A percentile compares a stretch with the other conserved stretches of the same genome.
phyloP scores from a whole-genome alignment of 1,140 invertebrate species.

The Rhagoletis pomonella region DNA sequence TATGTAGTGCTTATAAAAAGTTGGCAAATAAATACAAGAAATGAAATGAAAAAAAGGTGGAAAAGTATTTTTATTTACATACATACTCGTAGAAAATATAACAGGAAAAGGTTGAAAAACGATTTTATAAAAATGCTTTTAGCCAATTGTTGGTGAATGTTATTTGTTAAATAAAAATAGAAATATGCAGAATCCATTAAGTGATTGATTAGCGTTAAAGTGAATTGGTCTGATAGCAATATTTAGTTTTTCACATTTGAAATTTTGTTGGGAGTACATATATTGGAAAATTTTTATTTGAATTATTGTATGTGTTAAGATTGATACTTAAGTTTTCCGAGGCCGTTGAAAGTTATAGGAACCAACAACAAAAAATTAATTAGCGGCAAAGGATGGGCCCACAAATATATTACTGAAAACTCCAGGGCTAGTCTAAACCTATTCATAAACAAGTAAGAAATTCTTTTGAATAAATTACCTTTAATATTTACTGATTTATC shows the following conservation, averaged over 20 bases:
- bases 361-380: too few species aligned
- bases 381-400: too few species aligned
- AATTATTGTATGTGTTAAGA: too few species aligned
- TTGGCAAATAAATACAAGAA: neutral
- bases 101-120: neutral
- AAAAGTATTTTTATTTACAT: neutral
- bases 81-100: neutral
- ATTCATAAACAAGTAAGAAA: too few species aligned
- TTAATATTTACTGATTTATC: too few species aligned
- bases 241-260: constrained; percentile 22
- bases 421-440: too few species aligned
- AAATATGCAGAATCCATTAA: constrained; percentile 35
- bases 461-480: too few species aligned
- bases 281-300: too few species aligned
- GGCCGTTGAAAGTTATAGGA: too few species aligned
- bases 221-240: neutral
- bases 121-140: constrained; percentile 48
- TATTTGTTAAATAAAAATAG: constrained; percentile 9
- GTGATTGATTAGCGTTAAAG: constrained; percentile 48
- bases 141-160: constrained; percentile 31
- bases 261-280: neutral
- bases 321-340: too few species aligned
- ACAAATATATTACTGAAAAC: too few species aligned
- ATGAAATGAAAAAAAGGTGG: constrained; percentile 24
- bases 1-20: constrained; percentile 11